A percentile compares a stretch with the other conserved stretches of the same genome.
phyloP scores from a whole-genome alignment of 1,140 invertebrate genomes.

The Penaeus indicus region DNA sequence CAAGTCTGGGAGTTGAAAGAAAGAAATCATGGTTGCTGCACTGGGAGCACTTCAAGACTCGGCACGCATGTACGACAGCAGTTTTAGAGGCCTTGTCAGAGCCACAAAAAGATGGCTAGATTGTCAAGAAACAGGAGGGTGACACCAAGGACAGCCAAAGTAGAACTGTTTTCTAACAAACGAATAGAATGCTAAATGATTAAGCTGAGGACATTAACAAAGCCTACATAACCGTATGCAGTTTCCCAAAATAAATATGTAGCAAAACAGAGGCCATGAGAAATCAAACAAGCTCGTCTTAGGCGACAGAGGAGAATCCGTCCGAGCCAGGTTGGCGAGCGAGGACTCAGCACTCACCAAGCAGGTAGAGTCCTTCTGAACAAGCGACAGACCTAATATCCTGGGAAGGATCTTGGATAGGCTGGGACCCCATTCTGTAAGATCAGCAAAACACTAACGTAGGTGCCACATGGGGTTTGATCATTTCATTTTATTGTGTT shows the following conservation, averaged over 20 bases:
- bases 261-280: constrained; percentile 3
- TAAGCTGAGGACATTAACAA: constrained; percentile 79
- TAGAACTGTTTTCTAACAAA: constrained; percentile 70
- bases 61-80: constrained; percentile 74
- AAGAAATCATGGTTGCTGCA: constrained; percentile 78
- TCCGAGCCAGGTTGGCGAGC: constrained; percentile 68
- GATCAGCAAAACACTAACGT: constrained; percentile 7
- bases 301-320: constrained; percentile 68
- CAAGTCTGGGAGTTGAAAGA: constrained; percentile 74
- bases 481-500: not conserved
- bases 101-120: constrained; percentile 80
- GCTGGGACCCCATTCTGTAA: constrained; percentile 74
- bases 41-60: constrained; percentile 76
- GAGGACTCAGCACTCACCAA: constrained; percentile 71
- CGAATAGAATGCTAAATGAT: constrained; percentile 73
- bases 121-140: constrained; percentile 68
- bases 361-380: constrained; percentile 72
- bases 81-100: constrained; percentile 82
- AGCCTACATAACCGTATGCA: constrained; percentile 72
- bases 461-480: constrained; percentile 33
- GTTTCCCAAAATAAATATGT: constrained; percentile 45
- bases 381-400: constrained; percentile 73
- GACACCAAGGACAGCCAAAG: constrained; percentile 31
- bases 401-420: constrained; percentile 71
- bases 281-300: constrained; percentile 35